phyloP scores from a whole-genome alignment of 2,113 vertebrate species.

The Opisthocomus hoazin region DNA sequence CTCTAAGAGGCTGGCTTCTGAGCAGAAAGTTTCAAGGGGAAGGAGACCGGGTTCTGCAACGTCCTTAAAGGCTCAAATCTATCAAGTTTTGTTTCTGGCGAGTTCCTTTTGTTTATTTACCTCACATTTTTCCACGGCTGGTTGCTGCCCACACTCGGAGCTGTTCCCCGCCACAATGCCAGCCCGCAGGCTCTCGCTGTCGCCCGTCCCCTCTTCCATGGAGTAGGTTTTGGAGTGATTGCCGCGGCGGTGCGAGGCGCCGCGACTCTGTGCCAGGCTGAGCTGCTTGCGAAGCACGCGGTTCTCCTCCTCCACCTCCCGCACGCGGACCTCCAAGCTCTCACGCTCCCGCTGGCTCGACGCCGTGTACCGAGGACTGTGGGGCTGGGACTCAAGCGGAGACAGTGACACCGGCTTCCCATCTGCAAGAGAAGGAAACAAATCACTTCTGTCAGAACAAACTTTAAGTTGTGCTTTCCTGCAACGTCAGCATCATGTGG shows the following conservation, averaged over 20 bases:
- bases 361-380: conserved; percentile 74
- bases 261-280: conserved; percentile 77
- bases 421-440: conserved; percentile 63
- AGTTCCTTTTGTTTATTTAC: conserved; percentile 62
- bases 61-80: neutral
- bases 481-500: accelerated
- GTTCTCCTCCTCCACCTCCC: conserved; percentile 95
- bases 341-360: conserved; percentile 81
- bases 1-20: neutral
- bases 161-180: conserved; percentile 82
- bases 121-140: conserved; percentile 96
- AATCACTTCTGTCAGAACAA: neutral
- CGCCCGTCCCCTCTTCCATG: conserved; percentile 88
- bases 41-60: accelerated
- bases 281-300: conserved; percentile 85
- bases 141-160: conserved; percentile 91
- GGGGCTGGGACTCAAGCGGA: conserved; percentile 85
- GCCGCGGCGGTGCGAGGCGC: conserved; percentile 64
- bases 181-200: conserved; percentile 86
- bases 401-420: conserved; percentile 90
- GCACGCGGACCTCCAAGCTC: conserved; percentile 87
- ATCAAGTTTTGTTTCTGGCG: neutral
- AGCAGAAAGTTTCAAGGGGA: neutral
- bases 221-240: conserved; percentile 88
- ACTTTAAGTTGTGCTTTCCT: neutral